These are phyloP conservation scores for Ictalurus punctatus DNA, from an alignment of 2,113 vertebrate species.

Conservation along the genomic window DNA sequence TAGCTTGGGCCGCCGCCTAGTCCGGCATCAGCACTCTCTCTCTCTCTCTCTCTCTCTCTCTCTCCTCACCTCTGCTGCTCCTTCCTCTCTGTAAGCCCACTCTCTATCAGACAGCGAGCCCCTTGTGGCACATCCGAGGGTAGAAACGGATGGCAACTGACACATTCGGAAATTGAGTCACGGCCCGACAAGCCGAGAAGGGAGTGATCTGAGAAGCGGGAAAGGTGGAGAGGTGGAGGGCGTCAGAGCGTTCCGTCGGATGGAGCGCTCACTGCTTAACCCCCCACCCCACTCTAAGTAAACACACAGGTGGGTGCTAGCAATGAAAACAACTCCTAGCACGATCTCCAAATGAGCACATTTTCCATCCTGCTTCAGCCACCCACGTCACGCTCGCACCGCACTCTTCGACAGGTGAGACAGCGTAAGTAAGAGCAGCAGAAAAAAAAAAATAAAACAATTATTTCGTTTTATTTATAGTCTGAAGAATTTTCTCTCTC, in stretches of 20 bases:
- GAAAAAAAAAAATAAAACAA: background rate
- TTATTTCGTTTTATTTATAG: background rate
- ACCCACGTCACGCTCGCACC: constrained; percentile 51
- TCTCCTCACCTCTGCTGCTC: constrained; percentile 18
- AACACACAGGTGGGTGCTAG: constrained; percentile 66
- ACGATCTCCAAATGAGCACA: constrained; percentile 59
- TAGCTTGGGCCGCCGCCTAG: constrained; percentile 62
- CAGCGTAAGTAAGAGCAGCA: constrained; percentile 6
- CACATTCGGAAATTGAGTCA: background rate
- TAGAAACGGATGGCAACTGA: background rate
- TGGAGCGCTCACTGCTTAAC: background rate
- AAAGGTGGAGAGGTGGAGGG: background rate
- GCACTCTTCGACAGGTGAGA: background rate
- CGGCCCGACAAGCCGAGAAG: background rate
- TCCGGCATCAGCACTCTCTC: constrained; percentile 59
- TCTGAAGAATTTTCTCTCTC: background rate
- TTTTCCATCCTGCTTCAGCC: constrained; percentile 61
- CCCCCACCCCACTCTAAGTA: constrained; percentile 43
- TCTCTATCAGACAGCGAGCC: constrained; percentile 28
- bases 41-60: constrained; percentile 22
- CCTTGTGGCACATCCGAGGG: background rate
- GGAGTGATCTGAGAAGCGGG: constrained; percentile 12
- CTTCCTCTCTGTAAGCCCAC: constrained; percentile 14
- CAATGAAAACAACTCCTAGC: constrained; percentile 62
- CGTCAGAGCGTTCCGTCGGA: constrained; percentile 48